Evolutionary conservation across 1,140 invertebrate species (phyloP), one percentile per base, ranked within the genome.

Genomic region (Euglossa dilemma): DNA sequence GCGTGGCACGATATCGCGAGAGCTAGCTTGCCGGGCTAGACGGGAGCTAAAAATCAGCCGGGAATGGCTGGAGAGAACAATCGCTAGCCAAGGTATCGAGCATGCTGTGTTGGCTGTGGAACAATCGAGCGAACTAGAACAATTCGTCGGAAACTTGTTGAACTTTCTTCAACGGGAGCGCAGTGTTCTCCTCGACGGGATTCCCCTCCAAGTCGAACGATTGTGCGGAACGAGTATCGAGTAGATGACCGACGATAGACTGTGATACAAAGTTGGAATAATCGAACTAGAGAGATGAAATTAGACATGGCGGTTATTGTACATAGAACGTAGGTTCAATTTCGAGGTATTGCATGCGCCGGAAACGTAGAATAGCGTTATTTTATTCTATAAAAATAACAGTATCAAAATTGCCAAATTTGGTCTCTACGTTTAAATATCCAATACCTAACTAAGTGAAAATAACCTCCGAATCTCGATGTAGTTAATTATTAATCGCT

Each of bases 111-210:
- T 57, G 36, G 64, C 76, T 45, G 23, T 56, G 16, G 52, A 57
- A 87, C 85, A 71, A 87, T 83, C 52, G 70, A 56, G 63, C 57
- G 28, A 82, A 74, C 80, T 78, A 45, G 54, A 85, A 86, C 85
- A 82, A 86, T 87, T 83, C 85, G 73, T 87, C 61, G 85, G 84
- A 79, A 84, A 87, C 85, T 87, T 87, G 85, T 80, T 84, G 71
- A 87, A 87, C 85, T 87, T 87, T 87, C 86, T 84, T 87, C 81
- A 70, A 61, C 67, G 56, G 36, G 74, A 6, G 25, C 43, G 47
- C 59, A 11, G 52, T 82, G 23, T 69, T 61, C 79, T 83, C 56
- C 64, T 73, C 79, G 75, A 86, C 74, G 56, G 56, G 66, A 67
- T 25, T n/a, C 50, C 63, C 50, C 63, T 76, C 57, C 59, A 64